Percentiles rank a stretch among this genome's conserved stretches.
phyloP scores from a whole-genome alignment of 2,888 invertebrate genomes.

The Nomada lathburiana region DNA sequence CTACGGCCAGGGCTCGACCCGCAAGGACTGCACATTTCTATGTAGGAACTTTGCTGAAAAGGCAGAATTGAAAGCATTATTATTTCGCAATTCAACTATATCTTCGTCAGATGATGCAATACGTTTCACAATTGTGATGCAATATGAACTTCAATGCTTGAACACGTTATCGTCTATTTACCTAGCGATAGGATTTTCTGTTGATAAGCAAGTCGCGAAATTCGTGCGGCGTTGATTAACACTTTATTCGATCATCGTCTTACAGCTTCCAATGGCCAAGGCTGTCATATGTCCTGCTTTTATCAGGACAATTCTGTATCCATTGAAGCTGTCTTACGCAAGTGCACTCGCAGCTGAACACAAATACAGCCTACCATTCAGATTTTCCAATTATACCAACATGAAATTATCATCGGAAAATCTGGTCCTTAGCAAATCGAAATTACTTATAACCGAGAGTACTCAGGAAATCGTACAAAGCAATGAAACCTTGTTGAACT shows the following conservation, averaged over 20 bases:
- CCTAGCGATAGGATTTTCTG: background rate
- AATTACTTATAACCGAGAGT: conserved; percentile 7
- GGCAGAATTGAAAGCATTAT: conserved; percentile 31
- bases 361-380: too few relatives aligned
- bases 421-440: background rate
- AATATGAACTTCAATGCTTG: conserved; percentile 6
- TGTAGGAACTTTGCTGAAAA: conserved; percentile 83
- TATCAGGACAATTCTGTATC: background rate
- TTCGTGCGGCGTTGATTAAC: background rate
- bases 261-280: too few relatives aligned
- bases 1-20: conserved; percentile 85
- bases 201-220: background rate
- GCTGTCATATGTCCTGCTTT: too few relatives aligned
- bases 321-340: too few relatives aligned
- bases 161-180: conserved; percentile 1
- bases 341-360: too few relatives aligned
- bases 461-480: background rate
- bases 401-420: background rate
- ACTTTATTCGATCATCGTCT: background rate
- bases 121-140: conserved; percentile 7
- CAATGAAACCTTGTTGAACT: conserved; percentile 3
- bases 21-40: conserved; percentile 86
- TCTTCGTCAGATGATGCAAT: conserved; percentile 7
- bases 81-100: background rate
- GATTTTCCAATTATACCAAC: too few relatives aligned